A percentile compares a stretch with the other conserved stretches of the same genome.
Evolutionary conservation across 2,113 vertebrate species (phyloP).

Genomic region (Gnathonemus echidnorhynchus): DNA sequence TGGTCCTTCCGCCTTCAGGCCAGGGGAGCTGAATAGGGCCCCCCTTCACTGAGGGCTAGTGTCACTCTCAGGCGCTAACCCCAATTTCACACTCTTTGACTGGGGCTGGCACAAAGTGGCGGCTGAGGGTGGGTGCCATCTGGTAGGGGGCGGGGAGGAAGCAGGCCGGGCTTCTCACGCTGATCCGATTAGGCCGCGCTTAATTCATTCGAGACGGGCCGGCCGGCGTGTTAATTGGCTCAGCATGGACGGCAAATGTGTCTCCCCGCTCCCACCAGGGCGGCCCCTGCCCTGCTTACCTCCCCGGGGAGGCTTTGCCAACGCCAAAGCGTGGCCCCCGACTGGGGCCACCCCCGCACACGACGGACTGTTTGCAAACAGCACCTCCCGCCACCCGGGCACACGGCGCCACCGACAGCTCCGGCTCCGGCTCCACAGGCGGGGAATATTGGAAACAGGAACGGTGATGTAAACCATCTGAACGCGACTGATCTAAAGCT

Average conservation of each 20-base stretch:
- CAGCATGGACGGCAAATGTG: slow-evolving; percentile 61
- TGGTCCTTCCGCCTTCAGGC: slow-evolving; percentile 55
- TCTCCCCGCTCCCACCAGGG: slow-evolving; percentile 47
- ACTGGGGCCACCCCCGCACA: not conserved
- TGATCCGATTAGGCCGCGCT: slow-evolving; percentile 69
- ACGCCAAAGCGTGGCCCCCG: not conserved
- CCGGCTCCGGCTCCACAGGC: not conserved
- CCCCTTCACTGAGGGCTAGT: slow-evolving; percentile 48
- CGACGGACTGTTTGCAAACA: not conserved
- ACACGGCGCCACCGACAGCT: not conserved
- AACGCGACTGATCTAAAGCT: slow-evolving; percentile 26
- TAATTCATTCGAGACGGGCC: slow-evolving; percentile 70
- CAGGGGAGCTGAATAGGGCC: slow-evolving; percentile 42
- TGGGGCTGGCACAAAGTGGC: slow-evolving; percentile 51
- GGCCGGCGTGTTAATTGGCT: slow-evolving; percentile 67
- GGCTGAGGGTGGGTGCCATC: slow-evolving; percentile 59
- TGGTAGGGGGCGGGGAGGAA: slow-evolving; percentile 62
- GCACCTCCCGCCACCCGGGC: not conserved
- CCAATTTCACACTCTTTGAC: slow-evolving; percentile 69
- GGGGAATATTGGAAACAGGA: slow-evolving; percentile 36
- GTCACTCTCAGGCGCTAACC: slow-evolving; percentile 62
- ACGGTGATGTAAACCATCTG: slow-evolving; percentile 14
- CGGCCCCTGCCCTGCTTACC: slow-evolving; percentile 31
- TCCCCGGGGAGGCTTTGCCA: slow-evolving; percentile 23
- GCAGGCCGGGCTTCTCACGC: slow-evolving; percentile 61